Percentiles rank a stretch among this genome's conserved stretches.
These are phyloP conservation scores for Cerastoderma edule DNA, from an alignment of 2,888 invertebrate genomes.

Conservation along the genomic window DNA sequence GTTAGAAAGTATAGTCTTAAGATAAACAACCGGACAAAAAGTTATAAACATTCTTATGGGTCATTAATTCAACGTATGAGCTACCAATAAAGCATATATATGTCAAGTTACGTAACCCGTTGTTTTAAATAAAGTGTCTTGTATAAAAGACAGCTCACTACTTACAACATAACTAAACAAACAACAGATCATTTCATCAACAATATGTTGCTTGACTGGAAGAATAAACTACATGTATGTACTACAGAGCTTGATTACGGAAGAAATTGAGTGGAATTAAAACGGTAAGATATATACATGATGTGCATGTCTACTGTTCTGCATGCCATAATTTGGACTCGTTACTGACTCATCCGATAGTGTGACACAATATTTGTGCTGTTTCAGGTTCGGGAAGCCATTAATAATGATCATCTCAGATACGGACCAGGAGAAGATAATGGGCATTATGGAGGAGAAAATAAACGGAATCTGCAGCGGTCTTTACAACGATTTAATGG, in stretches of 20 bases:
- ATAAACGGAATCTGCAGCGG: slow-evolving; percentile 43
- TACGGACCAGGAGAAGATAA: slow-evolving; percentile 37
- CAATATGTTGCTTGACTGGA: neutral
- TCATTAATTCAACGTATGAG: no score
- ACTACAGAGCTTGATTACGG: neutral
- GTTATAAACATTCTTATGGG: no score
- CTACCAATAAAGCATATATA: no score
- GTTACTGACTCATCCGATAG: neutral
- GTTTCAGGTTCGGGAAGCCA: slow-evolving; percentile 53
- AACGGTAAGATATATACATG: neutral
- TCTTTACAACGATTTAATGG: slow-evolving; percentile 37
- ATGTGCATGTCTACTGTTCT: neutral
- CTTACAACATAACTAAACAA: no score
- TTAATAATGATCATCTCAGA: slow-evolving; percentile 42
- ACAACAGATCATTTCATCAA: neutral
- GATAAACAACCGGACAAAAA: no score
- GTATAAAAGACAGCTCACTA: no score
- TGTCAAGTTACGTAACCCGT: no score
- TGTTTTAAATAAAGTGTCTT: no score
- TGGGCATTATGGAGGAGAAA: slow-evolving; percentile 30
- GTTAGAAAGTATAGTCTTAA: no score
- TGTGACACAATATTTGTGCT: neutral
- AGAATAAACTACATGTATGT: neutral
- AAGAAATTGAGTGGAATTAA: neutral
- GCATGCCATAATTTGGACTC: neutral